phyloP scores from a whole-genome alignment of 2,888 invertebrate species.

The Parnassius glacialis region DNA sequence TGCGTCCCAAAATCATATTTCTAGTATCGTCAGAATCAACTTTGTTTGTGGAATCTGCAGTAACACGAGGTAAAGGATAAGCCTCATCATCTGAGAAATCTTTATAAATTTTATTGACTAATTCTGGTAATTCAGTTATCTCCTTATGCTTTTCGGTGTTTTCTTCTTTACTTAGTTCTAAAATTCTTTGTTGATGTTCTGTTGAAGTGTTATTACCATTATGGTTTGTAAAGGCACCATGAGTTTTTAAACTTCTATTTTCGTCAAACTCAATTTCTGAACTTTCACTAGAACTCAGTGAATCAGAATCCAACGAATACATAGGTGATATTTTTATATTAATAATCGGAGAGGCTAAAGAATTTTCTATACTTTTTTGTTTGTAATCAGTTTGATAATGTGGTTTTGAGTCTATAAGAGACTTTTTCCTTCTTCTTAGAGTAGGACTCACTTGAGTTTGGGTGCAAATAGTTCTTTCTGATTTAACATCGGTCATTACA shows the following conservation, averaged over 20 bases:
- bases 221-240: constrained; percentile 82
- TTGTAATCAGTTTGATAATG: constrained; percentile 37
- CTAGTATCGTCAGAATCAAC: constrained; percentile 50
- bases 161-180: constrained; percentile 25
- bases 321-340: constrained; percentile 82
- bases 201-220: constrained; percentile 59
- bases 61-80: constrained; percentile 54
- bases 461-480: constrained; percentile 50
- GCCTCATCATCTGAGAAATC: constrained; percentile 64
- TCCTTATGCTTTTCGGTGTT: constrained; percentile 1
- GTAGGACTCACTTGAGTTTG: constrained; percentile 62
- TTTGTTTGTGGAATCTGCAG: constrained; percentile 39
- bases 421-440: constrained; percentile 57
- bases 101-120: constrained; percentile 29
- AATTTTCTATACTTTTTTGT: constrained; percentile 46
- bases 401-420: constrained; percentile 41
- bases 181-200: constrained; percentile 35
- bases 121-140: neutral
- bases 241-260: constrained; percentile 55
- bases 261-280: constrained; percentile 40
- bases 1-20: constrained; percentile 68
- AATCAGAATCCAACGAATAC: constrained; percentile 66
- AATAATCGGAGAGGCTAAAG: constrained; percentile 68
- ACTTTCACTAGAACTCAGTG: constrained; percentile 76
- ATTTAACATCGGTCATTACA: constrained; percentile 60